These are phyloP conservation scores for Drosophila mercatorum DNA, from an alignment of 2,888 invertebrate species.

Conservation along the genomic window DNA sequence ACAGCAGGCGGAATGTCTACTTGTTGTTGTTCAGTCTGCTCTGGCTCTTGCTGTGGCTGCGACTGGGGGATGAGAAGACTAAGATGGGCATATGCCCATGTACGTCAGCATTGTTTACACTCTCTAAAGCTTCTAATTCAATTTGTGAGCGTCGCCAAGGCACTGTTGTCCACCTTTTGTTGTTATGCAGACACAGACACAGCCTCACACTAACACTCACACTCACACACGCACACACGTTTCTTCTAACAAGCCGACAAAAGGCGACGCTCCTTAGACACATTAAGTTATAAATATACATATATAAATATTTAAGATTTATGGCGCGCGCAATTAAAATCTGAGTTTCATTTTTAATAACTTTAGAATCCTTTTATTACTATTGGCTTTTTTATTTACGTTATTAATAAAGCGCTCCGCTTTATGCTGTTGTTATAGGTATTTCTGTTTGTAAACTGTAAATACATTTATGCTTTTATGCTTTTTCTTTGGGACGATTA, in stretches of 20 bases:
- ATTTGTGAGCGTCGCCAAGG: constrained; percentile 35
- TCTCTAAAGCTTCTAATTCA: constrained; percentile 38
- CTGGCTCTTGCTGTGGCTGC: neutral
- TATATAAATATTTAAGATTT: constrained; percentile 20
- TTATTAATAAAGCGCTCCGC: constrained; percentile 13
- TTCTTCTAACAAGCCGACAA: neutral
- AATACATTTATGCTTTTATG: constrained; percentile 62
- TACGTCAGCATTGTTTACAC: constrained; percentile 40
- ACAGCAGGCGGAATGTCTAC: constrained; percentile 19
- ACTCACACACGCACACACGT: constrained; percentile 10
- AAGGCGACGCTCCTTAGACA: constrained; percentile 23
- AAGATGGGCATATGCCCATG: constrained; percentile 8
- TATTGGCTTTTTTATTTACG: constrained; percentile 5
- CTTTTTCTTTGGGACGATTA: constrained; percentile 34
- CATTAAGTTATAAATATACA: constrained; percentile 12
- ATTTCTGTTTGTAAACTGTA: constrained; percentile 52
- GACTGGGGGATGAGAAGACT: constrained; percentile 2
- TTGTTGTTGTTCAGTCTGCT: constrained; percentile 10
- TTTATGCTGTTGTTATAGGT: constrained; percentile 36
- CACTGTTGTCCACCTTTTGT: constrained; percentile 15
- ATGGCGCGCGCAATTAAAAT: constrained; percentile 52
- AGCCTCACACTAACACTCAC: neutral
- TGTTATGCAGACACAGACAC: constrained; percentile 16
- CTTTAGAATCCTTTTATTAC: constrained; percentile 3
- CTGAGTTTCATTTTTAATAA: neutral